Evolutionary conservation across 2,113 vertebrate genomes (phyloP).

Genomic region (Poecilia latipinna): DNA sequence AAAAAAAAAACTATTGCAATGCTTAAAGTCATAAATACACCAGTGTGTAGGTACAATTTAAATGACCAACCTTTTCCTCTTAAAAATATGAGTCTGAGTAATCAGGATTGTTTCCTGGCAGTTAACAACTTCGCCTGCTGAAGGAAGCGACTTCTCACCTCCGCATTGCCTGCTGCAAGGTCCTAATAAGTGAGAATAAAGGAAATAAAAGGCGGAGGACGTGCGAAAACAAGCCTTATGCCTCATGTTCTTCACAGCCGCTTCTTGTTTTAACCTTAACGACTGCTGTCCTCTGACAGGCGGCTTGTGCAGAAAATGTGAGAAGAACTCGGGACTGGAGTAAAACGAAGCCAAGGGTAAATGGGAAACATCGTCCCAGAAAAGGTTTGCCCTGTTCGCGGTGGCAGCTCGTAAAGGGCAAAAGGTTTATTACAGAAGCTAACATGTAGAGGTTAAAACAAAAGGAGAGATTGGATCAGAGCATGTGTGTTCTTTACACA

Average conservation of each 20-base stretch:
- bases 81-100: background rate
- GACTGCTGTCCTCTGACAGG: conserved; percentile 4
- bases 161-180: background rate
- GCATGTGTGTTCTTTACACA: conserved; percentile 4
- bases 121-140: conserved; percentile 3
- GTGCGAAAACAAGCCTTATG: conserved; percentile 32
- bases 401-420: conserved; percentile 26
- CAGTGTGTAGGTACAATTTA: background rate
- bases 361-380: conserved; percentile 5
- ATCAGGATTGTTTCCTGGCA: conserved; percentile 14
- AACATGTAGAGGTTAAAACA: background rate
- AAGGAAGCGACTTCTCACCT: conserved; percentile 10
- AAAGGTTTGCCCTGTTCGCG: conserved; percentile 21
- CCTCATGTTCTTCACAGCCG: conserved; percentile 2
- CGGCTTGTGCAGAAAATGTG: background rate
- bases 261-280: conserved; percentile 29
- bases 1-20: background rate
- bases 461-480: background rate
- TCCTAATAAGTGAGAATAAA: conserved; percentile 43
- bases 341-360: conserved; percentile 15
- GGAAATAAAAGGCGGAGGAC: conserved; percentile 17
- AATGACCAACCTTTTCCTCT: background rate
- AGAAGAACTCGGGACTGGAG: conserved; percentile 4
- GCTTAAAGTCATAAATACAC: background rate
- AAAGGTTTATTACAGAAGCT: conserved; percentile 9